phyloP scores from a whole-genome alignment of 2,113 vertebrate genomes.

The Ramphastos sulfuratus region DNA sequence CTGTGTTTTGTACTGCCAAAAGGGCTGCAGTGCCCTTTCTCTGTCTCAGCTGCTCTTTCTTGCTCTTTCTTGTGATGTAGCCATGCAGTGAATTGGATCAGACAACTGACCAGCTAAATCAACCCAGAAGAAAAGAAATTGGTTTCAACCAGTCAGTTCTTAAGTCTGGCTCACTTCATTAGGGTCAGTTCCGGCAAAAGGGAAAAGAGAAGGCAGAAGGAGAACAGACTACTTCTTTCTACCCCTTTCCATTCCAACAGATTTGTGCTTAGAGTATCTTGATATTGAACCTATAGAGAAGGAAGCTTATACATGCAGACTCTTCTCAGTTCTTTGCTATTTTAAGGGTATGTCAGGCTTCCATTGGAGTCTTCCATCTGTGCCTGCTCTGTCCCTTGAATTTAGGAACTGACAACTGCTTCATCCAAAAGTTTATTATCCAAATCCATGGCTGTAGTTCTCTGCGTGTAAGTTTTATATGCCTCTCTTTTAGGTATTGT shows the following conservation, averaged over 20 bases:
- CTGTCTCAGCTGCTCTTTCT: background rate
- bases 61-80: background rate
- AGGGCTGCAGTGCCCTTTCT: background rate
- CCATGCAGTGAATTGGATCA: background rate
- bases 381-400: background rate
- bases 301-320: background rate
- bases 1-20: background rate
- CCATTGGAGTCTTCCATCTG: background rate
- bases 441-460: background rate
- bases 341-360: background rate
- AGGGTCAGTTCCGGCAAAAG: background rate
- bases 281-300: background rate
- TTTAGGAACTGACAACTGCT: no score
- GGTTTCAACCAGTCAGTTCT: background rate
- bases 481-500: background rate
- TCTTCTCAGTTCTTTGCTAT: background rate
- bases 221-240: background rate
- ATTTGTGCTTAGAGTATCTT: background rate
- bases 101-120: background rate
- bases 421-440: background rate
- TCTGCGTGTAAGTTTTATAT: background rate
- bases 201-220: background rate
- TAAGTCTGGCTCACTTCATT: background rate
- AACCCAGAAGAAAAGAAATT: background rate
- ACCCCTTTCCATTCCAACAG: background rate